phyloP scores from a whole-genome alignment of 2,113 vertebrate species.

The Pelvicachromis taeniatus region DNA sequence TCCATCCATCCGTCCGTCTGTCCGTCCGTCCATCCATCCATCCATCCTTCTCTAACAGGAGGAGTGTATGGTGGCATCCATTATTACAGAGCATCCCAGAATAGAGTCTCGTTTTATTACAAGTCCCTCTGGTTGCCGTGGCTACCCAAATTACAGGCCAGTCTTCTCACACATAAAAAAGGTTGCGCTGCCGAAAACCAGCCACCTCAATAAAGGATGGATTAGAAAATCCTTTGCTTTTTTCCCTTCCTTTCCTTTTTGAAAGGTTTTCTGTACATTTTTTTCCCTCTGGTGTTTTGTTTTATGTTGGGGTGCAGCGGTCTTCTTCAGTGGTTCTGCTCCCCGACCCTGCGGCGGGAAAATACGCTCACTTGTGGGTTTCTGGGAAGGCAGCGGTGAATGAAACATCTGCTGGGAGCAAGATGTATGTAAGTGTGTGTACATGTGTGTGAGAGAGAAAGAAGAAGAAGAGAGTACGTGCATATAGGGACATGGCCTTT shows the following conservation, averaged over 20 bases:
- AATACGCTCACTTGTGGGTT: conserved; percentile 81
- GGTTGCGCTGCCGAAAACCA: conserved; percentile 78
- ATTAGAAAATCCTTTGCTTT: conserved; percentile 82
- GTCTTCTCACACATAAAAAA: conserved; percentile 82
- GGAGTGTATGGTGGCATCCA: conserved; percentile 73
- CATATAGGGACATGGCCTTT: conserved; percentile 31
- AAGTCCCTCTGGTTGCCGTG: conserved; percentile 79
- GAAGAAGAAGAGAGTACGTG: neutral
- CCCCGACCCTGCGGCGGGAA: conserved; percentile 78
- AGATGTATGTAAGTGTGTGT: conserved; percentile 59
- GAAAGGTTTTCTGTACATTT: conserved; percentile 72
- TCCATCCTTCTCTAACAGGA: conserved; percentile 75
- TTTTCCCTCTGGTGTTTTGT: conserved; percentile 75
- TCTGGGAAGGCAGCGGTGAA: conserved; percentile 77
- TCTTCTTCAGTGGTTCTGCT: conserved; percentile 77
- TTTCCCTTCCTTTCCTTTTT: conserved; percentile 71
- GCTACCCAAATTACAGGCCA: conserved; percentile 80
- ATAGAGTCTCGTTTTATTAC: conserved; percentile 81
- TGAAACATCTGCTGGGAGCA: conserved; percentile 79
- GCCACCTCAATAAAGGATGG: conserved; percentile 83
- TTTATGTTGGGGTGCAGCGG: conserved; percentile 79
- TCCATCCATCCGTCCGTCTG: conserved; percentile 24
- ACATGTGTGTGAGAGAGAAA: neutral
- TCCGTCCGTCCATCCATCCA: conserved; percentile 42
- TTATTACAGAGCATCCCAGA: conserved; percentile 84